These are phyloP conservation scores for Magallana ariakensis DNA, from an alignment of 1,140 invertebrate species.

Conservation along the genomic window DNA sequence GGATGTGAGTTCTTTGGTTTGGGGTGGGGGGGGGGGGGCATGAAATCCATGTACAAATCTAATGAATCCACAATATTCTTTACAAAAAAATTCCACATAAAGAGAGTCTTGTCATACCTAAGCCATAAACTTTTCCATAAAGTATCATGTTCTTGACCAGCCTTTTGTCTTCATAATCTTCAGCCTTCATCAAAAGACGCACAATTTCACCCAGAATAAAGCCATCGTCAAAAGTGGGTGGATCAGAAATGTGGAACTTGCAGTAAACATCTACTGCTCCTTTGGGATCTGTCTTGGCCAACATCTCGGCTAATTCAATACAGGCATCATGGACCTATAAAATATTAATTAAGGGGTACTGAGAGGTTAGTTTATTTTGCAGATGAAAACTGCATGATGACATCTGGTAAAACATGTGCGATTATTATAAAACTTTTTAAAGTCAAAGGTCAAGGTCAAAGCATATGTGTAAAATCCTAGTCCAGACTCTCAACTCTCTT, in stretches of 20 bases:
- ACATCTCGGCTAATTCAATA: slow-evolving; percentile 78
- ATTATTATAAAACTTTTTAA: no score
- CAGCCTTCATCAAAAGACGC: slow-evolving; percentile 76
- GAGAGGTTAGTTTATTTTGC: no score
- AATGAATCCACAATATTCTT: no score
- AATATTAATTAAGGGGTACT: not conserved
- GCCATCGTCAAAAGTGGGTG: slow-evolving; percentile 78
- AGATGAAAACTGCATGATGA: no score
- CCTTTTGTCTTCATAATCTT: slow-evolving; percentile 77
- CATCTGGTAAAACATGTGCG: no score
- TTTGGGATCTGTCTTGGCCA: slow-evolving; percentile 73
- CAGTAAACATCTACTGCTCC: slow-evolving; percentile 77
- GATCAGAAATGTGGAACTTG: slow-evolving; percentile 77
- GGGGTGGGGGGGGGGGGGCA: no score
- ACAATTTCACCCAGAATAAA: slow-evolving; percentile 79
- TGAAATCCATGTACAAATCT: no score
- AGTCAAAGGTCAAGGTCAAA: no score
- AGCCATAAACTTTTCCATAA: slow-evolving; percentile 75
- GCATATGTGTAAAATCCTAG: no score
- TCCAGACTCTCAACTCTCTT: no score
- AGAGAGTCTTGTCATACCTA: slow-evolving; percentile 65
- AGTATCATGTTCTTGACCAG: slow-evolving; percentile 75
- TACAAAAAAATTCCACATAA: no score
- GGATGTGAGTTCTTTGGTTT: no score
- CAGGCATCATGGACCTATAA: slow-evolving; percentile 78